These are phyloP conservation scores for Daubentonia madagascariensis DNA, from an alignment of 2,113 vertebrate genomes.

Conservation along the genomic window DNA sequence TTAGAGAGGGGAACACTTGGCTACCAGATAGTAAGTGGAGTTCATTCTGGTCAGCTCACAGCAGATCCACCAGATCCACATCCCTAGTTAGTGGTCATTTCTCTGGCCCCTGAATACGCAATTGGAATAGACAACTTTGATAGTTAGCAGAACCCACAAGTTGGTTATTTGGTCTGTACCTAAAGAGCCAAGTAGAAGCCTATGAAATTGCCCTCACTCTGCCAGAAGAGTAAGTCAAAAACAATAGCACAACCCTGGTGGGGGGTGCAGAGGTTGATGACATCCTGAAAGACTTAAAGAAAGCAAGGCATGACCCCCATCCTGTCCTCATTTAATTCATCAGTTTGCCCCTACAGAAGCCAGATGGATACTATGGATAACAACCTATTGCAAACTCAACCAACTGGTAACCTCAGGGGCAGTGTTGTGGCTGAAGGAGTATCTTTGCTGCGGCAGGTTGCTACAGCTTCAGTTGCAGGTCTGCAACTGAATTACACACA, in stretches of 20 bases:
- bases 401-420: background rate
- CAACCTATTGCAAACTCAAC: background rate
- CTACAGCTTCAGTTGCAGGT: background rate
- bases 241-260: no score
- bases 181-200: background rate
- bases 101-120: background rate
- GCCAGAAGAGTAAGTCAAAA: background rate
- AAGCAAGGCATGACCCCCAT: no score
- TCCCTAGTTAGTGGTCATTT: background rate
- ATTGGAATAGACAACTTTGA: background rate
- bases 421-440: rapidly evolving
- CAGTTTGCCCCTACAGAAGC: background rate
- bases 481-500: background rate
- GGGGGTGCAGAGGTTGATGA: background rate
- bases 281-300: background rate
- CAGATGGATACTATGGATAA: background rate
- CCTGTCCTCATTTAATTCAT: background rate
- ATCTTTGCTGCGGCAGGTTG: no score
- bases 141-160: background rate
- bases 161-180: no score
- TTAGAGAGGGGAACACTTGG: background rate
- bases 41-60: background rate
- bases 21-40: background rate
- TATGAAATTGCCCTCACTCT: background rate
- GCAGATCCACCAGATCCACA: no score